phyloP scores from a whole-genome alignment of 1,140 invertebrate genomes.

The Thaumatotibia leucotreta region DNA sequence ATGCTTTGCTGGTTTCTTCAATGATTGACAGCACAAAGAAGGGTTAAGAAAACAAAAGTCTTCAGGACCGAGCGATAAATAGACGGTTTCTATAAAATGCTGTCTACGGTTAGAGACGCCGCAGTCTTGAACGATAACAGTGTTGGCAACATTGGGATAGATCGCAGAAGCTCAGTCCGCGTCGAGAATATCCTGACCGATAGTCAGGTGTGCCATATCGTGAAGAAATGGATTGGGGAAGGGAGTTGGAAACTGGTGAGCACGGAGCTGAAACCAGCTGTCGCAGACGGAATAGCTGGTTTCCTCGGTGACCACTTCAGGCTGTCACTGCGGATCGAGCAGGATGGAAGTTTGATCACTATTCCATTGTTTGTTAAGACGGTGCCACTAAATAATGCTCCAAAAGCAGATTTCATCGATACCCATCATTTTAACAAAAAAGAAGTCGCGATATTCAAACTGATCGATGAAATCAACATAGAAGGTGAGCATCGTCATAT shows the following conservation, averaged over 20 bases:
- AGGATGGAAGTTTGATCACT: slow-evolving; percentile 16
- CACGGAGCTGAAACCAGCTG: slow-evolving; percentile 31
- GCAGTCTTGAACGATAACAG: neutral
- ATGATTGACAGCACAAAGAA: neutral
- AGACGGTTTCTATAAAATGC: neutral
- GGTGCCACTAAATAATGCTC: slow-evolving; percentile 40
- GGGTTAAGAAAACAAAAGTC: neutral
- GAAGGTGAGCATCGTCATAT: slow-evolving; percentile 31
- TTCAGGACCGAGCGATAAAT: neutral
- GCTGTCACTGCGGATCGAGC: slow-evolving; percentile 29
- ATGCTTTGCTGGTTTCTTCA: neutral
- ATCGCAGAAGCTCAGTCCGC: neutral
- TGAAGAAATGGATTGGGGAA: slow-evolving; percentile 23
- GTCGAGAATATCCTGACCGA: slow-evolving; percentile 32
- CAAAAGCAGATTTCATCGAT: slow-evolving; percentile 49
- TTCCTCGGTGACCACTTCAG: slow-evolving; percentile 54
- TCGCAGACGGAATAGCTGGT: slow-evolving; percentile 36
- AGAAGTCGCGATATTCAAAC: slow-evolving; percentile 38
- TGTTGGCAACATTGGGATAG: neutral
- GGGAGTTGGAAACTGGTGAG: slow-evolving; percentile 28
- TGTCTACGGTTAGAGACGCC: neutral
- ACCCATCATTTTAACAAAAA: slow-evolving; percentile 37
- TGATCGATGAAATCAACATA: slow-evolving; percentile 39
- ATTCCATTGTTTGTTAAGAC: slow-evolving; percentile 49
- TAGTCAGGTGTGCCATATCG: slow-evolving; percentile 36